These are phyloP conservation scores for Etheostoma spectabile DNA, from an alignment of 2,113 vertebrate genomes.

Conservation along the genomic window DNA sequence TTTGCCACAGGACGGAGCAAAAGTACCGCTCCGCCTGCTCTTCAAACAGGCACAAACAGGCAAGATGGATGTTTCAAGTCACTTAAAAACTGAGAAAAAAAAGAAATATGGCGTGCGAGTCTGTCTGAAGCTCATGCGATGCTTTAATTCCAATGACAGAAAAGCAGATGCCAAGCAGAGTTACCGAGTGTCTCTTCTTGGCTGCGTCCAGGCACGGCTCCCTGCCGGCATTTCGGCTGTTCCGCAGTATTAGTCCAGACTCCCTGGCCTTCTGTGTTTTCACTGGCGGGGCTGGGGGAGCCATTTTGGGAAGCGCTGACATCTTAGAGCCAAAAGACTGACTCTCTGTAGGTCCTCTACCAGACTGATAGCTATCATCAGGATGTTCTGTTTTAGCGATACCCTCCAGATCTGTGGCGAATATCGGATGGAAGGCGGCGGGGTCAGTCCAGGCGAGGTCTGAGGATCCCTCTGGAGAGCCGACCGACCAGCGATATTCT, in stretches of 20 bases:
- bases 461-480: conserved; percentile 76
- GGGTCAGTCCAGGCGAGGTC: conserved; percentile 76
- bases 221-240: conserved; percentile 81
- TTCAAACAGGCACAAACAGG: conserved; percentile 69
- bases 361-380: conserved; percentile 51
- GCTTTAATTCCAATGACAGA: conserved; percentile 82
- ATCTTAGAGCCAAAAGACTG: conserved; percentile 69
- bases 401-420: conserved; percentile 50
- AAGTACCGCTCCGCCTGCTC: conserved; percentile 63
- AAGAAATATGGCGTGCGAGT: conserved; percentile 71
- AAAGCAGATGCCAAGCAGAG: conserved; percentile 79
- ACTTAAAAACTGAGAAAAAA: conserved; percentile 68
- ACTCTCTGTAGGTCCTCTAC: conserved; percentile 62
- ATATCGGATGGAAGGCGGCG: conserved; percentile 59
- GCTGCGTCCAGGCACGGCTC: conserved; percentile 75
- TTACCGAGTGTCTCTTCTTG: conserved; percentile 86
- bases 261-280: conserved; percentile 86
- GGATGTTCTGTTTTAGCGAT: conserved; percentile 56
- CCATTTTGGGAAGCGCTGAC: conserved; percentile 74
- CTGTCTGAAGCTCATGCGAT: conserved; percentile 85
- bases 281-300: conserved; percentile 82
- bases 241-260: conserved; percentile 84
- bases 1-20: conserved; percentile 58
- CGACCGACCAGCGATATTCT: conserved; percentile 81
- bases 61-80: conserved; percentile 79